Evolutionary conservation across 2,797 vertebrate genomes (phyloP).

Genomic region (Crocidura indochinensis): DNA sequence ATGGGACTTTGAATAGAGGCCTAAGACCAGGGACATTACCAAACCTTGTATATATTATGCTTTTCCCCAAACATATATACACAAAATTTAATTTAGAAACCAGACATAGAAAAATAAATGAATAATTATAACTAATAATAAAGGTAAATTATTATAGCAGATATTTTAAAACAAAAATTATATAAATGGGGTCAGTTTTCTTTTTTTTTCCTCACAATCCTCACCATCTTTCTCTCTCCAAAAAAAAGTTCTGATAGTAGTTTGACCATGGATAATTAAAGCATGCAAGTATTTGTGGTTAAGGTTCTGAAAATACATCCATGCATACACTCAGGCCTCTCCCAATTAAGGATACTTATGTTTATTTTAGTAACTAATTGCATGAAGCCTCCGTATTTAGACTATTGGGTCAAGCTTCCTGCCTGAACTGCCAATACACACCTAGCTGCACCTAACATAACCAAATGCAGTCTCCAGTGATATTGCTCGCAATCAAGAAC

Average conservation of each 20-base stretch:
- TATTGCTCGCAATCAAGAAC: not conserved
- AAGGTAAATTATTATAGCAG: not conserved
- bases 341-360: not conserved
- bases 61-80: not conserved
- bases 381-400: not conserved
- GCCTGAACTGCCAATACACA: not conserved
- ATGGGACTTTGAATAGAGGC: not conserved
- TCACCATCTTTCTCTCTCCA: no score
- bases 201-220: not conserved
- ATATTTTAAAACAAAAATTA: not conserved
- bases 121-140: no score
- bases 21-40: not conserved
- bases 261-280: not conserved
- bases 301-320: not conserved
- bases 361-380: not conserved
- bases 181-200: not conserved
- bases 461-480: not conserved
- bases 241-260: no score
- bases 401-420: not conserved
- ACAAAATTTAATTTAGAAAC: not conserved
- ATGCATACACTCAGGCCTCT: not conserved
- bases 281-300: not conserved
- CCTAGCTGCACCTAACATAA: rapidly evolving
- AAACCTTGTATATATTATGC: not conserved
- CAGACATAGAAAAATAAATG: not conserved